These are phyloP conservation scores for Glyptemys insculpta DNA, from an alignment of 2,797 vertebrate species.

Conservation along the genomic window DNA sequence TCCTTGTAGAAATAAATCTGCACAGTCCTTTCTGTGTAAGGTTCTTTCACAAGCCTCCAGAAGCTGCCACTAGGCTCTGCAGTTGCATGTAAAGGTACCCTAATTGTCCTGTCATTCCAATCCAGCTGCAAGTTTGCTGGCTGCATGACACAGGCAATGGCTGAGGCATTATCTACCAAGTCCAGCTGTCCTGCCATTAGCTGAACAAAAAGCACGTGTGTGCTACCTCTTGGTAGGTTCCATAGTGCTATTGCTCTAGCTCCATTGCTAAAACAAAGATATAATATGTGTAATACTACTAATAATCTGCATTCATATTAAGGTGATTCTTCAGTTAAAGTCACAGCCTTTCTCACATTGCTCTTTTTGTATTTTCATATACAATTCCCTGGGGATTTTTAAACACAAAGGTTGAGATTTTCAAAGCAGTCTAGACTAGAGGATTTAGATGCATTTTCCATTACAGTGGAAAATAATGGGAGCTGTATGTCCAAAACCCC, in stretches of 20 bases:
- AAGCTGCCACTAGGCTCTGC: background rate
- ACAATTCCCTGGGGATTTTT: background rate
- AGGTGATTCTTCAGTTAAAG: background rate
- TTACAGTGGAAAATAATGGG: background rate
- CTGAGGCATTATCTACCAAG: background rate
- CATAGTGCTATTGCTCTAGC: fast-evolving
- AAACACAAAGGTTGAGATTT: background rate
- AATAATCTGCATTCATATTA: fast-evolving
- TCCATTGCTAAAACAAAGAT: background rate
- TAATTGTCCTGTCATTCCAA: background rate
- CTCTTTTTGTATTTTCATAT: background rate
- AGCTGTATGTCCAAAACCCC: background rate
- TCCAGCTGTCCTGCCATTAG: conserved; percentile 5
- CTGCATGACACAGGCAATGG: conserved; percentile 35
- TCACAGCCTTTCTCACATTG: background rate
- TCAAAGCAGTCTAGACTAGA: background rate
- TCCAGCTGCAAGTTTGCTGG: conserved; percentile 51
- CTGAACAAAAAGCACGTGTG: background rate
- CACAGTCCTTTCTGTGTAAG: conserved; percentile 33
- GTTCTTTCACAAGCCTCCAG: conserved; percentile 1
- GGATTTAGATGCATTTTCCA: background rate
- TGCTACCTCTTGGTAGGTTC: background rate
- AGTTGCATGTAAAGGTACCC: background rate
- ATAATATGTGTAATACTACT: background rate
- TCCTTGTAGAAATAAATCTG: conserved; percentile 24